phyloP scores from a whole-genome alignment of 2,888 invertebrate species.

The Liposcelis brunnea region DNA sequence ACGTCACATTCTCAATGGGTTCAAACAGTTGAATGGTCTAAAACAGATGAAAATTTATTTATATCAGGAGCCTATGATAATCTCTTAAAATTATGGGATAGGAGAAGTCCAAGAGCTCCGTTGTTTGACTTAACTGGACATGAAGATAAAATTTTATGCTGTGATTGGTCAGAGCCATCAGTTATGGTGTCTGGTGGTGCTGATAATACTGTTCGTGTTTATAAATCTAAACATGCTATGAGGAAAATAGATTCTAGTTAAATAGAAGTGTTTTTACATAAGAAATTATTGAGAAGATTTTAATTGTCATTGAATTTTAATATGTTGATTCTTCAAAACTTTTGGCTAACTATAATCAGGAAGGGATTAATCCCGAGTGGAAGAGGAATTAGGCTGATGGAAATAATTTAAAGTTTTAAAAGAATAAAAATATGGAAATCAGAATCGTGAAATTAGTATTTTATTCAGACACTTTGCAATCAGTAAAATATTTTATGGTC shows the following conservation, averaged over 20 bases:
- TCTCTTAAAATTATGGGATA: constrained; percentile 89
- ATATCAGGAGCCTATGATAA: constrained; percentile 86
- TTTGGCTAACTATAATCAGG: too few species aligned
- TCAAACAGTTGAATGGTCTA: constrained; percentile 78
- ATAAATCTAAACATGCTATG: constrained; percentile 40
- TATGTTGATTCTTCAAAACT: too few species aligned
- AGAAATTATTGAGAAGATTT: too few species aligned
- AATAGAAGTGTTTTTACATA: too few species aligned
- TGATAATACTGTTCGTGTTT: constrained; percentile 84
- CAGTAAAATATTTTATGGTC: too few species aligned
- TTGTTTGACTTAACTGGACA: constrained; percentile 87
- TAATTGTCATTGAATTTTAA: too few species aligned
- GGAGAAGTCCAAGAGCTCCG: constrained; percentile 77
- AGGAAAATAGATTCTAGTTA: constrained; percentile 17
- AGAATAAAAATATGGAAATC: too few species aligned
- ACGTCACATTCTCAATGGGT: constrained; percentile 87
- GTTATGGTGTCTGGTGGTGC: constrained; percentile 80
- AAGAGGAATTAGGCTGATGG: too few species aligned
- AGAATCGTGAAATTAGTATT: too few species aligned
- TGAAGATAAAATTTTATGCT: constrained; percentile 80
- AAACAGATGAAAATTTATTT: constrained; percentile 62
- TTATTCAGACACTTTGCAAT: too few species aligned
- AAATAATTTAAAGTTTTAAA: too few species aligned
- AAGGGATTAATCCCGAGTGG: too few species aligned
- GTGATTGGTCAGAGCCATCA: constrained; percentile 82